phyloP scores from a whole-genome alignment of 1,140 invertebrate species.

The Papilio glaucus region DNA sequence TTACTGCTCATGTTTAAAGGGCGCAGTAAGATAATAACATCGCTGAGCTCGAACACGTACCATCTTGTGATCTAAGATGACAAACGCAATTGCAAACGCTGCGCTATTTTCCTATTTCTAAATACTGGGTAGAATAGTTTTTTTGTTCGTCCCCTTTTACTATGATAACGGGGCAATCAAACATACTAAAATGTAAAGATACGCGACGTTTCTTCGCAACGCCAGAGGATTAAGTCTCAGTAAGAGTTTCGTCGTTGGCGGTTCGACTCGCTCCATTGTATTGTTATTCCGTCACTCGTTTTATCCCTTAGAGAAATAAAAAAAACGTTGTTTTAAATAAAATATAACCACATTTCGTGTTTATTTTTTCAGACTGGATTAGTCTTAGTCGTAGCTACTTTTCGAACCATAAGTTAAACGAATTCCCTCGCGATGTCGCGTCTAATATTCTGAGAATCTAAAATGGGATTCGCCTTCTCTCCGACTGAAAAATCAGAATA shows the following conservation, averaged over 20 bases:
- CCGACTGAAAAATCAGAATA: constrained; percentile 39
- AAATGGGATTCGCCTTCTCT: constrained; percentile 37
- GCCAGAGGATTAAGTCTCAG: neutral
- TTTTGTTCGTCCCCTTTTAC: too few relatives aligned
- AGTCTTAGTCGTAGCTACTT: constrained; percentile 11
- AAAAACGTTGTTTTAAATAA: neutral
- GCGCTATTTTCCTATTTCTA: too few relatives aligned
- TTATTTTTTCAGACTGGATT: constrained; percentile 8
- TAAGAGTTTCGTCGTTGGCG: neutral
- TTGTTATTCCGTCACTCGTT: neutral
- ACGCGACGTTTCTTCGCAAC: too few relatives aligned
- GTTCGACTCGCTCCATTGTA: neutral
- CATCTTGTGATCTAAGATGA: too few relatives aligned
- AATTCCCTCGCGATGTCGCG: constrained; percentile 18
- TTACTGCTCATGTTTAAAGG: too few relatives aligned
- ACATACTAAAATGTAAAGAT: too few relatives aligned
- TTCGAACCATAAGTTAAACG: neutral
- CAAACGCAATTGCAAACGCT: too few relatives aligned
- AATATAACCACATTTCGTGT: constrained; percentile 11
- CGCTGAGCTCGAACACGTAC: too few relatives aligned
- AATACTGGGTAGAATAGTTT: too few relatives aligned
- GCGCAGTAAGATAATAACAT: too few relatives aligned
- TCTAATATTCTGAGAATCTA: constrained; percentile 34
- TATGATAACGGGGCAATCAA: too few relatives aligned
- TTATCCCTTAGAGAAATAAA: constrained; percentile 14